A percentile compares a stretch with the other conserved stretches of the same genome.
These are phyloP conservation scores for Pygmarrhopalites habei DNA, from an alignment of 1,140 invertebrate genomes.

Conservation along the genomic window DNA sequence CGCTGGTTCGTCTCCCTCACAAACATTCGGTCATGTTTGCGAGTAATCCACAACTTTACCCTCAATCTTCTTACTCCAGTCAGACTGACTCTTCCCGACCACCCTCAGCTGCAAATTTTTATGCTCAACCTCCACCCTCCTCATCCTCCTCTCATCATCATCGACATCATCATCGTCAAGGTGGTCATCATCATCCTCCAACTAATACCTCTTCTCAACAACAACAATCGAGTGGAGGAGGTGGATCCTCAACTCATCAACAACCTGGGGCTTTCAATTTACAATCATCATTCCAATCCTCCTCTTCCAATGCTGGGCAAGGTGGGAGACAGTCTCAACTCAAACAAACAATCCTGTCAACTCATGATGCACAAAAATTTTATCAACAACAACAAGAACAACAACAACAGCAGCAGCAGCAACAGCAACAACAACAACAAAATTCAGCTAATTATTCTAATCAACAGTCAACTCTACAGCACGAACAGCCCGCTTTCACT, in stretches of 20 bases:
- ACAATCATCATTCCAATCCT: no score
- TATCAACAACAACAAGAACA: constrained; percentile 7
- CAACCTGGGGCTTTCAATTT: no score
- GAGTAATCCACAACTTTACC: constrained; percentile 35
- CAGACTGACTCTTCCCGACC: constrained; percentile 2
- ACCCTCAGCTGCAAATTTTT: neutral
- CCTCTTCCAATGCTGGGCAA: no score
- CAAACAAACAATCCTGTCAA: no score
- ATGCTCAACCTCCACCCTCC: constrained; percentile 12
- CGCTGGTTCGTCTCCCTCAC: neutral
- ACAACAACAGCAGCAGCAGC: neutral
- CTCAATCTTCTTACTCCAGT: neutral
- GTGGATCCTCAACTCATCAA: no score
- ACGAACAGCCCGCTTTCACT: constrained; percentile 35
- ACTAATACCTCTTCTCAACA: no score
- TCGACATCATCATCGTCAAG: constrained; percentile 9
- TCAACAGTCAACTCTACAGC: constrained; percentile 3
- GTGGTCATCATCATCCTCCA: no score
- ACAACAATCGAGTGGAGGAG: neutral
- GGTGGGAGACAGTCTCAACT: no score
- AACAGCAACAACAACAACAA: constrained; percentile 1
- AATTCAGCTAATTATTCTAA: neutral
- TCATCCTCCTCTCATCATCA: constrained; percentile 16
- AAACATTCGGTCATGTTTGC: constrained; percentile 37
- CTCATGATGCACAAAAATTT: neutral